Evolutionary conservation across 2,797 vertebrate genomes (phyloP).

Genomic region (Triplophysa yarkandensis): DNA sequence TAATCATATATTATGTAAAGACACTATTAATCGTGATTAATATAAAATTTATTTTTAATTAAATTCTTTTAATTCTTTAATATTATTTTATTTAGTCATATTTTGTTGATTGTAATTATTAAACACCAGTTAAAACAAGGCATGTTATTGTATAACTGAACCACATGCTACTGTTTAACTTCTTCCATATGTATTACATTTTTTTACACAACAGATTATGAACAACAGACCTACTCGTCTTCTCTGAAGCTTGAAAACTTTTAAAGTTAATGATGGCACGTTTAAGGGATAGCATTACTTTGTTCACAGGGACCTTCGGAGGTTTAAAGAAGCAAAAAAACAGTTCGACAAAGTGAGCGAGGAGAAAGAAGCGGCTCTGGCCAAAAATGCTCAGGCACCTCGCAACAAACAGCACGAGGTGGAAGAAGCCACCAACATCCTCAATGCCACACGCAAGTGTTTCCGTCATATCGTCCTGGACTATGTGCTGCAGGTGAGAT

Average conservation of each 20-base stretch:
- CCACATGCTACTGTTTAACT: neutral
- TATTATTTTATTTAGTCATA: too few species aligned
- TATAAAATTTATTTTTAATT: too few species aligned
- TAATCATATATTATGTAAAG: too few species aligned
- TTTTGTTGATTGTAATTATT: too few species aligned
- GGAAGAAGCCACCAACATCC: slow-evolving; percentile 92
- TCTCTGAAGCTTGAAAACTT: neutral
- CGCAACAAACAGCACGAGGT: slow-evolving; percentile 96
- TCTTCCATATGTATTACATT: too few species aligned
- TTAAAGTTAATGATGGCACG: neutral
- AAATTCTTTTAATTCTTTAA: too few species aligned
- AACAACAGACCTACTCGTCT: neutral
- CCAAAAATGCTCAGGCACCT: slow-evolving; percentile 92
- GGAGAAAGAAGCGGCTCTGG: slow-evolving; percentile 93
- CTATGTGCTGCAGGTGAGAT: slow-evolving; percentile 92
- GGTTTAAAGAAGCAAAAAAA: slow-evolving; percentile 97
- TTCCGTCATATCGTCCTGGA: slow-evolving; percentile 96
- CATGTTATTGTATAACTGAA: neutral
- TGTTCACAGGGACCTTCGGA: slow-evolving; percentile 86
- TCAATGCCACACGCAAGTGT: slow-evolving; percentile 94
- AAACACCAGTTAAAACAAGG: neutral
- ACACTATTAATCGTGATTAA: too few species aligned
- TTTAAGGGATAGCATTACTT: slow-evolving; percentile 4
- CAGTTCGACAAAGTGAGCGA: slow-evolving; percentile 98
- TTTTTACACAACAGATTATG: neutral